These are phyloP conservation scores for Poecilia picta DNA, from an alignment of 2,797 vertebrate genomes.

Conservation along the genomic window DNA sequence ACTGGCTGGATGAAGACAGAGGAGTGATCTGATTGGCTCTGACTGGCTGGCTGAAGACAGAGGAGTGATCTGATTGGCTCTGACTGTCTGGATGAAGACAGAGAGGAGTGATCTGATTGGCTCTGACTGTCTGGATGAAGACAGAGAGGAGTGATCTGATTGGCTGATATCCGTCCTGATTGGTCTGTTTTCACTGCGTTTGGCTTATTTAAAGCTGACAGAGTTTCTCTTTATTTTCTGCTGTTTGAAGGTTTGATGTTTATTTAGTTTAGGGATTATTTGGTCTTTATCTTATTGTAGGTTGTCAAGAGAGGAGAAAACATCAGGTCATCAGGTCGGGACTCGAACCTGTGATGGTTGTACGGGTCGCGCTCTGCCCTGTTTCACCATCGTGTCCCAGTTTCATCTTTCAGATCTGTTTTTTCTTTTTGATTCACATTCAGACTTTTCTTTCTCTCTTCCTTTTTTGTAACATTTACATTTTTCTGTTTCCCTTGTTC, in stretches of 20 bases:
- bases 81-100: too few species aligned
- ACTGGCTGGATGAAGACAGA: slow-evolving; percentile 9
- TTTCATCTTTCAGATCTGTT: neutral
- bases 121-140: too few species aligned
- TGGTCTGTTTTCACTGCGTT: neutral
- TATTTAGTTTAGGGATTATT: too few species aligned
- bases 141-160: too few species aligned
- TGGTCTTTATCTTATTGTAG: too few species aligned
- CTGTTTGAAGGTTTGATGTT: too few species aligned
- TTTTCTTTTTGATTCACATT: neutral
- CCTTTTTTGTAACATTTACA: neutral
- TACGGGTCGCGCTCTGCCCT: neutral
- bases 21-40: neutral
- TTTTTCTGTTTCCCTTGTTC: neutral
- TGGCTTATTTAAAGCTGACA: too few species aligned
- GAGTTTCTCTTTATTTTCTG: too few species aligned
- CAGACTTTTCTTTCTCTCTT: neutral
- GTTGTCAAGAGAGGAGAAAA: too few species aligned
- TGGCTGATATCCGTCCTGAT: neutral
- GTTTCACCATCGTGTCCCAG: neutral
- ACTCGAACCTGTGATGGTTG: too few species aligned
- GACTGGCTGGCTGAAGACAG: slow-evolving; percentile 2
- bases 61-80: neutral
- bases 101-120: too few species aligned
- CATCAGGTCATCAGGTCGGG: too few species aligned